Evolutionary conservation across 2,113 vertebrate species (phyloP).

Genomic region (Corynorhinus townsendii): DNA sequence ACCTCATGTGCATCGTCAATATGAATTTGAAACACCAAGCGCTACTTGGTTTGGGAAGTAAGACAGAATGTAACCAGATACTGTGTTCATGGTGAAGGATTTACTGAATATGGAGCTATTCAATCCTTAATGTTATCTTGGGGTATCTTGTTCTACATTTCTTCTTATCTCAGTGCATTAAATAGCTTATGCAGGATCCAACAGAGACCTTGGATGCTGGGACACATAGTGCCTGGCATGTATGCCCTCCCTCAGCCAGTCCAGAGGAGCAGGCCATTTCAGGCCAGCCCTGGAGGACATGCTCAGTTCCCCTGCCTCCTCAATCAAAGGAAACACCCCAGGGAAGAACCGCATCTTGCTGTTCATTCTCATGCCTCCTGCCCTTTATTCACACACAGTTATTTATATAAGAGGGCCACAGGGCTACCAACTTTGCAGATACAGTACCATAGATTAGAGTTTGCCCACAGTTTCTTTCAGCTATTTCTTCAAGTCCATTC

Average conservation of each 20-base stretch:
- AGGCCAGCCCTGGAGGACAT: neutral
- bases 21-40: conserved; percentile 22
- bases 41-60: neutral
- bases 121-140: neutral
- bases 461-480: neutral
- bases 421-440: neutral
- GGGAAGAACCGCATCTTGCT: neutral
- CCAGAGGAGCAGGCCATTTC: neutral
- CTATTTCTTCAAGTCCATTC: neutral
- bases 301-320: neutral
- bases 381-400: neutral
- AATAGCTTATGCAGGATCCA: neutral
- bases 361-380: neutral
- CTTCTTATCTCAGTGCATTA: neutral
- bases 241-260: neutral
- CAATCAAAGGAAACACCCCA: neutral
- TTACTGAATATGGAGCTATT: conserved; percentile 1
- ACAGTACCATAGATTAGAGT: neutral
- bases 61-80: neutral
- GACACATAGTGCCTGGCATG: neutral
- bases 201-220: neutral
- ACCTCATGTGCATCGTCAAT: neutral
- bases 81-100: neutral
- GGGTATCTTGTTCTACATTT: neutral
- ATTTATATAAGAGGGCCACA: neutral